phyloP scores from a whole-genome alignment of 2,888 invertebrate genomes.

The Andrena dorsata region DNA sequence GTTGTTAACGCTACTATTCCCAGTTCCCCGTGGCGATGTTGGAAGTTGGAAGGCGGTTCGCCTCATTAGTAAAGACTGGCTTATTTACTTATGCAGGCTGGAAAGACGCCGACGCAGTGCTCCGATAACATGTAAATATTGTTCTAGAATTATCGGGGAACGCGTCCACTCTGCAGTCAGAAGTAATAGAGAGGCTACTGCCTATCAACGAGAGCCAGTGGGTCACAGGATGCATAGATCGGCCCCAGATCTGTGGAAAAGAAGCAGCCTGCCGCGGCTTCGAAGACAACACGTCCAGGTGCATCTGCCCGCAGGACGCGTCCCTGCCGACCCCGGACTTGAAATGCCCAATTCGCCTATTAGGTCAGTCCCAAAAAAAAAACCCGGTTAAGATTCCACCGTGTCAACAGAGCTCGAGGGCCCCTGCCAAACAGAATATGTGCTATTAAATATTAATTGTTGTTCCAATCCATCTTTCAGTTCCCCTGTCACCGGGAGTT shows the following conservation, averaged over 20 bases:
- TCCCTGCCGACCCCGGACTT: constrained; percentile 87
- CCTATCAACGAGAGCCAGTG: constrained; percentile 59
- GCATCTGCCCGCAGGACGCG: constrained; percentile 89
- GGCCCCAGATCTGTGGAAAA: constrained; percentile 87
- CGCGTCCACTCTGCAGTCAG: constrained; percentile 60
- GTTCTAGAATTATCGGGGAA: constrained; percentile 71
- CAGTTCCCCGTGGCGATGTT: no score
- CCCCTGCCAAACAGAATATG: no score
- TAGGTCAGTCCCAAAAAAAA: constrained; percentile 84
- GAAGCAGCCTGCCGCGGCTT: constrained; percentile 88
- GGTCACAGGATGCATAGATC: constrained; percentile 77
- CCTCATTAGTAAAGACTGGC: neutral
- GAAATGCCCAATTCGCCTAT: constrained; percentile 87
- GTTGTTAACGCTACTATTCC: no score
- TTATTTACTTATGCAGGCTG: neutral
- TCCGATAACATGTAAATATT: constrained; percentile 44
- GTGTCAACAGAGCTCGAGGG: no score
- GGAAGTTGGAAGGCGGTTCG: neutral
- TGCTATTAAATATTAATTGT: neutral
- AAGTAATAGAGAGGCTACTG: constrained; percentile 63
- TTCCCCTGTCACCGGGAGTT: constrained; percentile 87
- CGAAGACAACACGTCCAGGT: constrained; percentile 86
- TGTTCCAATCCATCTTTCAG: constrained; percentile 79
- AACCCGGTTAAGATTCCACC: neutral
- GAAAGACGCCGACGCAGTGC: constrained; percentile 14